These are phyloP conservation scores for Cryptocephalus primarius DNA, from an alignment of 2,888 invertebrate genomes.

Conservation along the genomic window DNA sequence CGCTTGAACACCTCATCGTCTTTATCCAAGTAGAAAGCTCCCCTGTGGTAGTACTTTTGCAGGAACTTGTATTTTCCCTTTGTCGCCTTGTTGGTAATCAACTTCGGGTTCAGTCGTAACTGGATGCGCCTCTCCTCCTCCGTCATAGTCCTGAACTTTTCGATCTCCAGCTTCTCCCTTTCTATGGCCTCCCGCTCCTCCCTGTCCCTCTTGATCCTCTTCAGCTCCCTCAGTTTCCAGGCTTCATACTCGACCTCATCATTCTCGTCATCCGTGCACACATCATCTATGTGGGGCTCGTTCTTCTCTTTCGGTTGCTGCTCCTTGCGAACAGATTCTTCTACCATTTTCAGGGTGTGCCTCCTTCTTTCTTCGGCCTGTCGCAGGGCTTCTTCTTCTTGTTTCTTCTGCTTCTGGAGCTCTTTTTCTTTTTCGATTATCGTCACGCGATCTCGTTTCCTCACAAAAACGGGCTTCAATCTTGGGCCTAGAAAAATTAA, in stretches of 20 bases:
- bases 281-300: conserved; percentile 71
- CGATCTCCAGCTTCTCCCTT: conserved; percentile 79
- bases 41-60: conserved; percentile 99
- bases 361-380: conserved; percentile 80
- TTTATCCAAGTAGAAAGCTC: conserved; percentile 94
- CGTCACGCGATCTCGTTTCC: conserved; percentile 88
- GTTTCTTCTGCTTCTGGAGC: conserved; percentile 70
- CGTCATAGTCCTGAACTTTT: conserved; percentile 83
- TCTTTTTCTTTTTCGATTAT: conserved; percentile 91
- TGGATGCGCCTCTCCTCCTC: conserved; percentile 94
- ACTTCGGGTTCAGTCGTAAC: conserved; percentile 78
- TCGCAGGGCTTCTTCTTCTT: conserved; percentile 72
- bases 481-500: conserved; percentile 53
- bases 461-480: conserved; percentile 89
- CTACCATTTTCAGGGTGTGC: conserved; percentile 81
- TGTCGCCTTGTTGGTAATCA: conserved; percentile 83
- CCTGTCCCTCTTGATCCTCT: conserved; percentile 89
- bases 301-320: conserved; percentile 56
- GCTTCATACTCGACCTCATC: conserved; percentile 94
- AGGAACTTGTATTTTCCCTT: conserved; percentile 99
- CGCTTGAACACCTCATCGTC: conserved; percentile 67
- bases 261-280: conserved; percentile 90
- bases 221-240: conserved; percentile 96
- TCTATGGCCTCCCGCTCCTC: conserved; percentile 87
- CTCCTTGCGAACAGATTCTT: conserved; percentile 80